Conservation (phyloP, 2,797 vertebrate genomes). For the Enteromius paludinosus region DNA sequence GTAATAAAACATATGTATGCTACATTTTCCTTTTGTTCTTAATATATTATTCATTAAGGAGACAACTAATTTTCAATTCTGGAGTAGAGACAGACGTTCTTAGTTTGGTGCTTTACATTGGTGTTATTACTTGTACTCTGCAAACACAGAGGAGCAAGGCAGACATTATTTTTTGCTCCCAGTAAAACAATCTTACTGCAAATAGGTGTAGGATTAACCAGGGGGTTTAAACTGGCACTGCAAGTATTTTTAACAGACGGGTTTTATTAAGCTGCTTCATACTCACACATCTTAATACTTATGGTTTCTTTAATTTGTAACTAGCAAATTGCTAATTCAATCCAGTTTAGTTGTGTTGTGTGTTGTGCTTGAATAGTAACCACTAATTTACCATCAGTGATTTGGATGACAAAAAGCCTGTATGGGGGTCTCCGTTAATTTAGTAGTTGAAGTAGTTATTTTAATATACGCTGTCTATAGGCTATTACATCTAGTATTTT, state of each 20-base stretch:
- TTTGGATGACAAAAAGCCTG: constrained; percentile 41
- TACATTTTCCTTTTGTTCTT: constrained; percentile 55
- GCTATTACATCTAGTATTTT: constrained; percentile 2
- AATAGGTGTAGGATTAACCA: constrained; percentile 62
- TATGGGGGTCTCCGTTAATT: constrained; percentile 9
- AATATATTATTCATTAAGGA: constrained; percentile 62
- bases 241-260: constrained; percentile 54
- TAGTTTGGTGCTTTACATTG: constrained; percentile 60
- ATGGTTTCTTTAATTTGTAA: constrained; percentile 54
- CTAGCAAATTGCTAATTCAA: constrained; percentile 46
- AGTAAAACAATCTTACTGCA: constrained; percentile 59
- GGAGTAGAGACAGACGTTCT: constrained; percentile 54
- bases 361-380: constrained; percentile 50
- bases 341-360: constrained; percentile 40
- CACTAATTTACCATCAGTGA: constrained; percentile 48
- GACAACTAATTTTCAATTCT: constrained; percentile 55
- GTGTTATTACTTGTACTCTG: constrained; percentile 59
- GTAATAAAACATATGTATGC: constrained; percentile 57
- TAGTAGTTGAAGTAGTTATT: constrained; percentile 8
- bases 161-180: constrained; percentile 56
- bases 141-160: constrained; percentile 59
- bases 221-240: constrained; percentile 40
- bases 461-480: constrained; percentile 20
- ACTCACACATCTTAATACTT: constrained; percentile 55
- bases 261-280: constrained; percentile 61